A percentile compares a stretch with the other conserved stretches of the same genome.
Evolutionary conservation across 2,797 vertebrate genomes (phyloP).

Genomic region (Gobio occitaniae): DNA sequence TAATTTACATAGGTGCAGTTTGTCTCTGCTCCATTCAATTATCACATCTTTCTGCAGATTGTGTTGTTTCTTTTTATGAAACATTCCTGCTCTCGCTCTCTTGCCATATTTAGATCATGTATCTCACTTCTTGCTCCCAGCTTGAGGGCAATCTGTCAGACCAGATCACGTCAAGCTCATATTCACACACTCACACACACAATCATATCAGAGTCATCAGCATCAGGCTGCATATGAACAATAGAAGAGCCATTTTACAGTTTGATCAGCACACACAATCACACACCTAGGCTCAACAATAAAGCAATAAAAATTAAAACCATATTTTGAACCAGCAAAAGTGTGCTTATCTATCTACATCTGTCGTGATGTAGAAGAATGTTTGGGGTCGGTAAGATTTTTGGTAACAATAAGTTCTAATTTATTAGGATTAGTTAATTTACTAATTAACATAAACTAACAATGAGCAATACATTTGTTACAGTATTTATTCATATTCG

Average conservation of each 20-base stretch:
- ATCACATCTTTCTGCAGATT: background rate
- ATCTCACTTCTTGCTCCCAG: slow-evolving; percentile 70
- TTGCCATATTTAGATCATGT: slow-evolving; percentile 77
- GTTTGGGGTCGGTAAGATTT: background rate
- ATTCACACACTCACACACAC: slow-evolving; percentile 55
- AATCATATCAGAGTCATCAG: slow-evolving; percentile 50
- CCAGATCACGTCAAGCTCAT: slow-evolving; percentile 77
- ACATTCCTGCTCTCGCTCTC: slow-evolving; percentile 19
- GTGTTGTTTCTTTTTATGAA: slow-evolving; percentile 18
- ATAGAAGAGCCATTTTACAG: slow-evolving; percentile 50
- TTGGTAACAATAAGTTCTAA: too few species aligned
- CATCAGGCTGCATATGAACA: slow-evolving; percentile 55
- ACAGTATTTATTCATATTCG: too few species aligned
- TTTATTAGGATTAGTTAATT: too few species aligned
- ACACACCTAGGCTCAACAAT: slow-evolving; percentile 25
- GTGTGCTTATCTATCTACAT: background rate
- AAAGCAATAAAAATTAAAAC: background rate
- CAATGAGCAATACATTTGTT: too few species aligned
- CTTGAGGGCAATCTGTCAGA: slow-evolving; percentile 74
- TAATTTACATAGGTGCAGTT: slow-evolving; percentile 6
- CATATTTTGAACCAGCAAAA: background rate
- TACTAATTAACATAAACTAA: too few species aligned
- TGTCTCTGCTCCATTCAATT: slow-evolving; percentile 1
- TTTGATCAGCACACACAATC: slow-evolving; percentile 32
- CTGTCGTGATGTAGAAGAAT: background rate